Evolutionary conservation across 2,113 vertebrate species (phyloP), one percentile per base, ranked within the genome.

Genomic region (Raja brachyura): DNA sequence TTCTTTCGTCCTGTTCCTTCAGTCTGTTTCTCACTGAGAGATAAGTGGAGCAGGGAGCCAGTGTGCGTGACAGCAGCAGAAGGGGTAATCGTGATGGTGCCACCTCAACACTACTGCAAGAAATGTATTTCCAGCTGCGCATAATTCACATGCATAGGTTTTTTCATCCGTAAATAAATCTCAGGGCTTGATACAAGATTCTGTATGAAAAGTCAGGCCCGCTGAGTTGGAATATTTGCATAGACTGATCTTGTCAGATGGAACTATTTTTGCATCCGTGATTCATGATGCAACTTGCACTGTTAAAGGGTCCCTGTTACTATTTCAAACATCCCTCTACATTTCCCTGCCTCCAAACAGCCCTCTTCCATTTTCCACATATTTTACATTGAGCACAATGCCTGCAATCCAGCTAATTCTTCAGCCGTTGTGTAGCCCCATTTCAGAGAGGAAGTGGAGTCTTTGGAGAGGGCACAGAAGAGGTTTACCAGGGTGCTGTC

Each of bases 231-330:
- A 78, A 78, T 39, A 39, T 33, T 78, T 8, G 14, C 31, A 31
- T 77, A 33, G 31, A 13, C 31, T 14, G 31, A n/a, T 78, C 76
- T 78, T 78, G 77, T 78, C 31, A 33, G 33, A 78, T 13, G 11
- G 13, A 18, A 6, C 31, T 31, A 18, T 39, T 78, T 3, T 78
- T 78, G 14, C 13, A 18, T 78, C 77, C 31, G 33, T 78, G 77
- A 13, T 78, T 78, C 77, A 33, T 18, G 31, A 33, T 78, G 33
- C 2, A 39, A 78, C 39, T 59, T 14, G 81, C 22, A 59, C 81
- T n/a, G 81, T 61, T 85, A 85, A 56, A 61, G 48, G 73, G 81
- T 28, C 81, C 81, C 56, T 85, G 81, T 61, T 59, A 85, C 39
- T 59, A 59, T 85, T 59, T 85, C 54, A 61, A 9, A 10, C 81